phyloP scores from a whole-genome alignment of 2,113 vertebrate species.

The Hypomesus transpacificus region DNA sequence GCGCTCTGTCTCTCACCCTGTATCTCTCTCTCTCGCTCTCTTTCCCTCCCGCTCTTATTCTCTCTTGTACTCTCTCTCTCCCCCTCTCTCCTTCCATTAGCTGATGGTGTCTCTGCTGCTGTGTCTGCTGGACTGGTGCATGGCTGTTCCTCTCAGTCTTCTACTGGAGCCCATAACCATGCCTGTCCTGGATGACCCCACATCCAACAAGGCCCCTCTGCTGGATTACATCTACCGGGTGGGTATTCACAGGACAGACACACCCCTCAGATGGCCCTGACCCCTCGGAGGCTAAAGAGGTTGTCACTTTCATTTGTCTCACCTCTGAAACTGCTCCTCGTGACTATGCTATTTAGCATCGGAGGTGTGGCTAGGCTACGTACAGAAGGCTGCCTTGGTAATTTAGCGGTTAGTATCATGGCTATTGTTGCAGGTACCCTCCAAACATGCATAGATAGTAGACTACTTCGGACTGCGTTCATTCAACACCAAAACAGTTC shows the following conservation, averaged over 20 bases:
- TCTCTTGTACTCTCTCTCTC: background rate
- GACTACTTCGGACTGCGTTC: conserved; percentile 10
- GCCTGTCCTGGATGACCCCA: conserved; percentile 76
- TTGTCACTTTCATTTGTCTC: conserved; percentile 55
- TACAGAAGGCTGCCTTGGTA: too few relatives aligned
- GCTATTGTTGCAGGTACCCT: too few relatives aligned
- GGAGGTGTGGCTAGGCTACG: too few relatives aligned
- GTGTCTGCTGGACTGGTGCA: conserved; percentile 97
- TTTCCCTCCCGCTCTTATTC: background rate
- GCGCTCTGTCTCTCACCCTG: background rate
- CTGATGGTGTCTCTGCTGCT: conserved; percentile 93
- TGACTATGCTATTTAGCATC: conserved; percentile 21
- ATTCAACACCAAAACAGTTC: conserved; percentile 13
- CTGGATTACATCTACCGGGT: conserved; percentile 97
- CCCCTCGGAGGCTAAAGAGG: conserved; percentile 17
- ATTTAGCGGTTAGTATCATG: background rate
- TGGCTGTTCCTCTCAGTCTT: conserved; percentile 84
- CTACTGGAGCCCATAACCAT: conserved; percentile 87
- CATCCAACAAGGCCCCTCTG: conserved; percentile 78
- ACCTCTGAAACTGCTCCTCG: conserved; percentile 47
- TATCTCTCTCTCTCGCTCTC: too few relatives aligned
- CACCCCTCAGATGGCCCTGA: background rate
- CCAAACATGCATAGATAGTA: too few relatives aligned
- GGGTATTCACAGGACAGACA: conserved; percentile 51
- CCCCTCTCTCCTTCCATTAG: conserved; percentile 54